Evolutionary conservation across 2,888 invertebrate species (phyloP), one percentile per base, ranked within the genome.

Genomic region (Entomobrya proxima): DNA sequence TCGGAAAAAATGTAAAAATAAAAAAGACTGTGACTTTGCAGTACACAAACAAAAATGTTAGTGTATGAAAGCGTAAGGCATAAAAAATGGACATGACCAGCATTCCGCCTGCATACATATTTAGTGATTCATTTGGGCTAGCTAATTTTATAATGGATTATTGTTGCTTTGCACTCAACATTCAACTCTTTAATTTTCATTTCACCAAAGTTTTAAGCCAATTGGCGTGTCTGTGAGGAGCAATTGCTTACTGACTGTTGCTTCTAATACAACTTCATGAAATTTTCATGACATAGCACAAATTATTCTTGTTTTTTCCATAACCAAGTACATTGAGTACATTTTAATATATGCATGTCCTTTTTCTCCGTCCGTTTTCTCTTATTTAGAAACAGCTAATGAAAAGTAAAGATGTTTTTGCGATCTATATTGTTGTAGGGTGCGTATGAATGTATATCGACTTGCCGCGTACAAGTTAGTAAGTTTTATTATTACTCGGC

Each of bases 231-330:
- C 67, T 30, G 44, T 50, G 72, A 55, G 30, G 13, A 40, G 52
- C n/a, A 55, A 44, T 21, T 69, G 55, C 37, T 80, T 72, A 1
- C 2, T 35, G 35, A 11, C 30, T 5, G 35, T 64, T 35, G 61
- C 35, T 55, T 18, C 40, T 80, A 80, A 81, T 81, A 74, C 72
- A 81, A 75, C 50, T 75, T 82, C 82, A 82, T 82, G 82, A 82
- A 82, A 82, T 24, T 82, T 82, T 82, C 82, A 82, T 82, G 82
- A 82, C 82, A 82, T 47, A 75, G 64, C 82, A 75, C 81, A 81
- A 81, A 74, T 81, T 81, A 77, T 77, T 77, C 69, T 13, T 44
- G 24, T 78, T 47, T 79, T 74, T 74, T 74, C 81, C 81, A 81
- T 72, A 32, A 52, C 81, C 81, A 58, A 35, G 37, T 24, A 58